A percentile compares a stretch with the other conserved stretches of the same genome.
Conservation (phyloP, 2,797 vertebrate genomes). For the Sitta carolinensis region DNA sequence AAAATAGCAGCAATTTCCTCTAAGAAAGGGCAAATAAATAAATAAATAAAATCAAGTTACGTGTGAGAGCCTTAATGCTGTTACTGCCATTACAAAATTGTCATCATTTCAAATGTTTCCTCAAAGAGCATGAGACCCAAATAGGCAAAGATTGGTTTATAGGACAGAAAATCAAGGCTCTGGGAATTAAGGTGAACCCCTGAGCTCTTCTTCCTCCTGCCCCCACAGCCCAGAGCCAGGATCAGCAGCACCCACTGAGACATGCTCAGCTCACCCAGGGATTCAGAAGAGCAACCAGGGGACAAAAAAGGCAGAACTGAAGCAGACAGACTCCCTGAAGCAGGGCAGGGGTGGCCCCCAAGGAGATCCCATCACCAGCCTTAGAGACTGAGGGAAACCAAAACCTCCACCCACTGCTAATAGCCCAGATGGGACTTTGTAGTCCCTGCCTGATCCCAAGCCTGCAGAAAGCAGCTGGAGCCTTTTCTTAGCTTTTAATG, state of each 20-base stretch:
- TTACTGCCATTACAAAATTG: not conserved
- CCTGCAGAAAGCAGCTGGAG: not conserved
- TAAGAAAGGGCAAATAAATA: slow-evolving; percentile 52
- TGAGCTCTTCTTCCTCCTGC: not conserved
- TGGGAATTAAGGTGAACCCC: not conserved
- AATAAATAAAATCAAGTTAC: slow-evolving; percentile 4
- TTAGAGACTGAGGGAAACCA: not conserved
- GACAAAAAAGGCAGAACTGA: not conserved
- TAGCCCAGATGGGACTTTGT: not conserved
- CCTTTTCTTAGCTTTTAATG: not conserved
- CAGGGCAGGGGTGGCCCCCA: not conserved
- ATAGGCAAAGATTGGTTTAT: not conserved
- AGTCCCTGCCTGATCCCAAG: not conserved
- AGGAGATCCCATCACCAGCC: not conserved
- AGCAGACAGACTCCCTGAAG: not conserved
- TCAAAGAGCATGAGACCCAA: not conserved
- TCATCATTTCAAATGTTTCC: not conserved
- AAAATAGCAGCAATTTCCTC: slow-evolving; percentile 42
- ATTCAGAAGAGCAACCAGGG: not conserved
- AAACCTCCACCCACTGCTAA: not conserved
- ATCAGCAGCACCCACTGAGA: not conserved
- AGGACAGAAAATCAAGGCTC: not conserved
- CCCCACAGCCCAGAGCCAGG: fast-evolving
- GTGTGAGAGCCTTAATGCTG: not conserved
- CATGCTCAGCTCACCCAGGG: not conserved